Base-by-base conservation (phyloP, 64 coral and sea anemone species). In the Orbicella faveolata region DNA sequence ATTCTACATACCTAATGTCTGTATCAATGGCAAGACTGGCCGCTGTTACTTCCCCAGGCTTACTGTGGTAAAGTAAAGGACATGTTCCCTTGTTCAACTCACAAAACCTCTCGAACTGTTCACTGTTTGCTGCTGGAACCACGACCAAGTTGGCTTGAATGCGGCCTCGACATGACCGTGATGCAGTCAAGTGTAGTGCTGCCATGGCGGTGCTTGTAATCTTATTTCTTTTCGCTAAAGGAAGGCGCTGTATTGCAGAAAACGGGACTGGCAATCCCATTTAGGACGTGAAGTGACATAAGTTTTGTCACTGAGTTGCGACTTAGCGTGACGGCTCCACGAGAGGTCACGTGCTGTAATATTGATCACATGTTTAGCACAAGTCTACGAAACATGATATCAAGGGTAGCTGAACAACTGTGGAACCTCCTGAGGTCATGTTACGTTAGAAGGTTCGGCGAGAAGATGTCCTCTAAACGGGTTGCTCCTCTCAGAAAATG, bases 81-180 rank as follows among this genome's bases (percentile, higher is more conserved):
- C 89, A 92, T 3, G 87, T 17, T 17, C 63, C 80, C 66, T 87
- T 57, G 87, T 98, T 98, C 10, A 92, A 67, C 17, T 90, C 36
- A 68, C 96, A 98, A 73, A 98, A 98, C 2, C 34, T 87, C 65
- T 67, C 73, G 63, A 94, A 94, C 77, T 94, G 81, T 14, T 90
- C 81, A 4, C 89, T 83, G 13, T 87, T 73, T 11, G 34, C 52
- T 7, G 86, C 80, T 69, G 96, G 89, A 23, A 98, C 26, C 14
- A 94, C 86, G 20, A 90, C 78, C 13, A 98, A 54, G n/a, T 89
- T 92, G 9, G 92, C 86, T 48, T 94, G 92, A 33, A 93, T 61
- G 61, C 77, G 86, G 11, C 91, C 91, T 25, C 25, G 19, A 74
- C 90, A 92, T 17, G 26, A 81, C 3, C 80, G 59, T 67, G 74